A percentile compares a stretch with the other conserved stretches of the same genome.
These are phyloP conservation scores for Bilobella aurantiaca DNA, from an alignment of 1,140 invertebrate genomes.

Conservation along the genomic window DNA sequence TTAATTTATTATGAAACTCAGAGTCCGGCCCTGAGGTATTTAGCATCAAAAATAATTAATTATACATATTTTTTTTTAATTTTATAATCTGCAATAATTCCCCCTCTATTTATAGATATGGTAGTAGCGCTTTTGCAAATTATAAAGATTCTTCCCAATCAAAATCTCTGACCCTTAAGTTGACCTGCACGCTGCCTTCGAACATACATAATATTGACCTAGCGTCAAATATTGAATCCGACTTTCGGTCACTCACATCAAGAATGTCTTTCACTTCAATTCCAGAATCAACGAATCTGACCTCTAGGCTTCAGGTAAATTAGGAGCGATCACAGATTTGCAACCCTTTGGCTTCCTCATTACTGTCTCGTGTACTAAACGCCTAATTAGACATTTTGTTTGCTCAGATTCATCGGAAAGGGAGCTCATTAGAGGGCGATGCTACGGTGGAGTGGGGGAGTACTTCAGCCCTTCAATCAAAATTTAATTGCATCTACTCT, in stretches of 20 bases:
- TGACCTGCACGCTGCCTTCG: conserved; percentile 13
- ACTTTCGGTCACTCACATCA: conserved; percentile 4
- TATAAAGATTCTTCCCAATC: background rate
- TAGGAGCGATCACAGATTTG: background rate
- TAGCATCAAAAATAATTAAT: too few relatives aligned
- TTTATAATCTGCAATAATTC: too few relatives aligned
- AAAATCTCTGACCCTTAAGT: conserved; percentile 2
- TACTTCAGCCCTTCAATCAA: conserved; percentile 23
- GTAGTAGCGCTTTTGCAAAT: conserved; percentile 8
- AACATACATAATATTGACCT: conserved; percentile 9
- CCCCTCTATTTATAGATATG: conserved; percentile 16
- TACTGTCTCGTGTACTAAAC: background rate
- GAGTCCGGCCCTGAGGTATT: conserved; percentile 15
- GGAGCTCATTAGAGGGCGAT: conserved; percentile 23
- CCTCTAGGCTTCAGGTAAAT: background rate
- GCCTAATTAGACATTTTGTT: background rate
- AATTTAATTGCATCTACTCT: conserved; percentile 29
- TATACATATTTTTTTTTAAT: too few relatives aligned
- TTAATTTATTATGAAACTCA: conserved; percentile 11
- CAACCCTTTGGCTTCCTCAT: background rate
- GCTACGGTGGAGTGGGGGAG: conserved; percentile 24
- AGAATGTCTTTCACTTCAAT: background rate
- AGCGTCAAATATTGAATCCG: conserved; percentile 13
- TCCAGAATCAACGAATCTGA: background rate
- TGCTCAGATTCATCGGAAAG: conserved; percentile 16